Percentiles rank a stretch among this genome's conserved stretches.
phyloP scores from a whole-genome alignment of 2,888 invertebrate species.

The Apotomis turbidana region DNA sequence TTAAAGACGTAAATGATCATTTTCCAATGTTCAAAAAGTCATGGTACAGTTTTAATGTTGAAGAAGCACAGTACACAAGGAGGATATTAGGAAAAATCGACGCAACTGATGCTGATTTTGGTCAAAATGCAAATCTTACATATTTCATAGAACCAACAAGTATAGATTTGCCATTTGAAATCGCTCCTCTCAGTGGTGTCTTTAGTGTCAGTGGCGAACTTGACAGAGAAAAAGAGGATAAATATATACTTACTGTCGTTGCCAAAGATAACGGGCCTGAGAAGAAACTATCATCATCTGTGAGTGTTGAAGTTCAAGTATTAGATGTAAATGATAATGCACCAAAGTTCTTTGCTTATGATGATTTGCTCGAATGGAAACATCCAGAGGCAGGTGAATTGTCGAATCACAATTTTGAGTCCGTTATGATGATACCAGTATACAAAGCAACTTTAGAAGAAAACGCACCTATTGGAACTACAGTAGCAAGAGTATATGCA shows the following conservation, averaged over 20 bases:
- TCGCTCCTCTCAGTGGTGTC: slow-evolving; percentile 87
- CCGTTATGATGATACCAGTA: slow-evolving; percentile 85
- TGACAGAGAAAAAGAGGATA: slow-evolving; percentile 89
- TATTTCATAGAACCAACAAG: slow-evolving; percentile 85
- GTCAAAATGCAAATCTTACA: slow-evolving; percentile 90
- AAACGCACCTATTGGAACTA: slow-evolving; percentile 89
- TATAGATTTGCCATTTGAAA: slow-evolving; percentile 86
- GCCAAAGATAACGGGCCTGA: slow-evolving; percentile 89
- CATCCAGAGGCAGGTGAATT: slow-evolving; percentile 76
- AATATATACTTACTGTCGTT: slow-evolving; percentile 88
- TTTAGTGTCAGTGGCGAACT: slow-evolving; percentile 89
- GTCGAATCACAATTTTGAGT: slow-evolving; percentile 81
- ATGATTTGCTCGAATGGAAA: slow-evolving; percentile 83
- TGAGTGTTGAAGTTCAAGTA: slow-evolving; percentile 91
- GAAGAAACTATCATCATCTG: slow-evolving; percentile 86
- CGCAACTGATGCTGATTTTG: slow-evolving; percentile 91
- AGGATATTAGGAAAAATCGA: slow-evolving; percentile 89
- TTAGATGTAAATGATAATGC: slow-evolving; percentile 93
- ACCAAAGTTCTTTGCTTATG: slow-evolving; percentile 91
- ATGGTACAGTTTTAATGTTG: slow-evolving; percentile 92
- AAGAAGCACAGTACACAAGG: slow-evolving; percentile 90
- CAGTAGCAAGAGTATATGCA: slow-evolving; percentile 90
- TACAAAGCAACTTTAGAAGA: slow-evolving; percentile 90
- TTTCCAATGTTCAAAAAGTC: slow-evolving; percentile 92
- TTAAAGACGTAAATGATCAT: slow-evolving; percentile 93